phyloP scores from a whole-genome alignment of 2,888 invertebrate genomes.

The Lasioglossum figueresi region DNA sequence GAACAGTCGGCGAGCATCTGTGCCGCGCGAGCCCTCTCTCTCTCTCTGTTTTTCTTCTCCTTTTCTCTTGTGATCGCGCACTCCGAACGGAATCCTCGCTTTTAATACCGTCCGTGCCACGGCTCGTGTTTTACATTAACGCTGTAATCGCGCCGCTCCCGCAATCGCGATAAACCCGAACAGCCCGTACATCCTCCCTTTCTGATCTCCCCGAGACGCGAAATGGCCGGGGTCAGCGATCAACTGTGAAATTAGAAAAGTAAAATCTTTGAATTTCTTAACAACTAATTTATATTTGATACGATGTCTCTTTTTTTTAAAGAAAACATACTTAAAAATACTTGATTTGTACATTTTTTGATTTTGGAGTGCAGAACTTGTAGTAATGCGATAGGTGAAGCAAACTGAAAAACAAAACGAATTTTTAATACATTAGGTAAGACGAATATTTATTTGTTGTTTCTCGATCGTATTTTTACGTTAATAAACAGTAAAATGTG shows the following conservation, averaged over 20 bases:
- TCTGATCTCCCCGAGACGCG: constrained; percentile 21
- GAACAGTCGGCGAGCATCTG: constrained; percentile 73
- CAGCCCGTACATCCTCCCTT: constrained; percentile 18
- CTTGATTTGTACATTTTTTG: too few relatives aligned
- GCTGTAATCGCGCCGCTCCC: constrained; percentile 49
- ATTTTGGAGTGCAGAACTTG: too few relatives aligned
- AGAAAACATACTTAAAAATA: too few relatives aligned
- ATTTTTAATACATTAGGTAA: too few relatives aligned
- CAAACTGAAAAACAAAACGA: background rate
- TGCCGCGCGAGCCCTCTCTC: constrained; percentile 45
- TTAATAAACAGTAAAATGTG: too few relatives aligned
- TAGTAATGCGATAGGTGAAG: background rate
- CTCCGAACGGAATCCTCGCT: constrained; percentile 44
- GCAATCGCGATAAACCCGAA: constrained; percentile 56
- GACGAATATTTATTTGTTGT: too few relatives aligned
- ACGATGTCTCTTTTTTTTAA: too few relatives aligned
- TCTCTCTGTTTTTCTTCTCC: background rate
- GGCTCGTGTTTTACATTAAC: constrained; percentile 64
- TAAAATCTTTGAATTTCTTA: too few relatives aligned
- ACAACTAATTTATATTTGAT: too few relatives aligned
- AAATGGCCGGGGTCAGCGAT: constrained; percentile 15
- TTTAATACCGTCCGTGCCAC: constrained; percentile 63
- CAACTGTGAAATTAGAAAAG: background rate
- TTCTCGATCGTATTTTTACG: too few relatives aligned
- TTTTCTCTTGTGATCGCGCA: constrained; percentile 18